phyloP scores from a whole-genome alignment of 2,888 invertebrate genomes.

The Luffia ferchaultella region DNA sequence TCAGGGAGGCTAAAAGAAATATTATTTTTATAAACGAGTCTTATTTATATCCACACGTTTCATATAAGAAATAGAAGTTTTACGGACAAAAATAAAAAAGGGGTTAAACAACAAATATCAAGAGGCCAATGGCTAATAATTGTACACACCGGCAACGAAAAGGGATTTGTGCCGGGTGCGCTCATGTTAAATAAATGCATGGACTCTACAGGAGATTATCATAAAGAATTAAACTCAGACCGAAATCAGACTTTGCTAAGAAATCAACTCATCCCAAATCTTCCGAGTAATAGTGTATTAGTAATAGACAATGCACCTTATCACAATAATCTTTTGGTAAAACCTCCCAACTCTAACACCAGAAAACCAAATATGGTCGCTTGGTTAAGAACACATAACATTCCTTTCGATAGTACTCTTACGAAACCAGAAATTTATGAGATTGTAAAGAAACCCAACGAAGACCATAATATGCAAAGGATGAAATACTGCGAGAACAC shows the following conservation, averaged over 20 bases:
- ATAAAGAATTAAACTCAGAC: conserved; percentile 2
- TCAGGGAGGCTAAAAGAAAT: conserved; percentile 8
- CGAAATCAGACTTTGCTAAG: not conserved
- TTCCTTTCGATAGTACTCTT: not conserved
- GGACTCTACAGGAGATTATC: not conserved
- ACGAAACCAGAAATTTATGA: not conserved
- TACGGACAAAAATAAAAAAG: conserved; percentile 1
- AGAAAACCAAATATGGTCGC: conserved; percentile 6
- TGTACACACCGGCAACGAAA: conserved; percentile 6
- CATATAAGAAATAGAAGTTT: not conserved
- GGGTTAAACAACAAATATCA: conserved; percentile 1
- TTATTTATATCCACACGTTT: conserved; percentile 6
- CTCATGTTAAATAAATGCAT: not conserved
- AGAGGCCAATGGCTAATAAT: conserved; percentile 4
- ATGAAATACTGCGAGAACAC: not conserved
- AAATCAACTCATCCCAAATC: conserved; percentile 4
- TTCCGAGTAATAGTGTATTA: not conserved
- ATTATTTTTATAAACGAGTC: conserved; percentile 10
- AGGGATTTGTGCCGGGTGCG: not conserved
- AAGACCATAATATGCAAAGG: not conserved
- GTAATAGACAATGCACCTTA: conserved; percentile 5
- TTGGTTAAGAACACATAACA: conserved; percentile 3
- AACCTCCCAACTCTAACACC: not conserved
- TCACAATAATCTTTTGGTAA: not conserved
- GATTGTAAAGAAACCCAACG: not conserved